Evolutionary conservation across 2,888 invertebrate species (phyloP), one percentile per base, ranked within the genome.

Genomic region (Seira musarum): DNA sequence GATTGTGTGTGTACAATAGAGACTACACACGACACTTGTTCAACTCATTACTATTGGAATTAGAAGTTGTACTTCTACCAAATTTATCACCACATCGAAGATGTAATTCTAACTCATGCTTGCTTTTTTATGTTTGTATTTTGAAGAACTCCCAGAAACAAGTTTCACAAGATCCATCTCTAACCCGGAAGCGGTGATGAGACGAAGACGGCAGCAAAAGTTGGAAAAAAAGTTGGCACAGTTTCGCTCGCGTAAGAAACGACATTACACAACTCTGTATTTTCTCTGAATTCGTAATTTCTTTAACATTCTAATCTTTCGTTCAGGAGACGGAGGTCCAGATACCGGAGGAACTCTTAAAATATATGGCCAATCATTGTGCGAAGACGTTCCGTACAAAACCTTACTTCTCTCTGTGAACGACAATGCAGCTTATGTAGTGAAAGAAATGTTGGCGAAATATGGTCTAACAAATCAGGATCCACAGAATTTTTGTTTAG

Each of bases 111-210:
- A n/a, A n/a, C n/a, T n/a, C n/a, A n/a, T n/a, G n/a, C n/a, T n/a
- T n/a, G n/a, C n/a, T n/a, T n/a, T n/a, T n/a, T n/a, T 70, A 72
- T 74, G 13, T 57, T 63, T 49, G 2, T 17, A 13, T 60, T 84
- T 89, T 89, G 46, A 90, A 93, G 98, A 98, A 91, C 90, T 99
- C 87, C 99, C 99, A 25, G 98, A 99, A 90, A 98, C 98, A 70
- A 98, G 97, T 87, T 99, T 99, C 90, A 99, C 99, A 67, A 92
- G 99, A 88, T 98, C 98, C 87, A 99, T 99, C 89, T 99, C 98
- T 84, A 99, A 99, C 91, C 99, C 99, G 1, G 99, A 99, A 91
- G 98, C 98, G 82, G 99, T 99, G 87, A 99, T 99, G 99, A 92
- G 98, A 83, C 93, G 98, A 69, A 91, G 98, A 73, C 91, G 99